Evolutionary conservation across 2,888 invertebrate species (phyloP), one percentile per base, ranked within the genome.

Genomic region (Dryomyza anilis): DNA sequence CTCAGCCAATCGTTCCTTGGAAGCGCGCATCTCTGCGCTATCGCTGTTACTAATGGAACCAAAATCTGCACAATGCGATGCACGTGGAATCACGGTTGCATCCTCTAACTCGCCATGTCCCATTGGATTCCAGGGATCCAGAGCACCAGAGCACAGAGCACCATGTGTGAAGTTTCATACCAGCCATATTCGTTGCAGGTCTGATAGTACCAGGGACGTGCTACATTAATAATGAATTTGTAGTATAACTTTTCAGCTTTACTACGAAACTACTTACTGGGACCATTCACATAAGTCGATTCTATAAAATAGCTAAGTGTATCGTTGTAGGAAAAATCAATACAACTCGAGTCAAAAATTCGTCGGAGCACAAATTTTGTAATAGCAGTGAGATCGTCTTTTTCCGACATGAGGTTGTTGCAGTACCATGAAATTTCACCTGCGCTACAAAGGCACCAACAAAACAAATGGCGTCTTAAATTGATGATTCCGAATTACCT

Each of bases 141-240:
- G 71, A 55, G 80, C 79, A 1, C 87, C 87, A 66, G 67, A 59
- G 63, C 83, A 83, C 12, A 77, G 39, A n/a, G n/a, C n/a, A n/a
- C n/a, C n/a, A n/a, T n/a, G n/a, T n/a, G n/a, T n/a, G 93, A 89
- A 2, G 91, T 89, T 84, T 93, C 93, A 82, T 88, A 94, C 86
- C 89, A 94, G 61, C 94, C 95, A 80, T 89, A 94, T 84, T 95
- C 94, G 59, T 89, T 90, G 80, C 95, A 95, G 0, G 92, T 93
- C 83, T 95, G 94, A 80, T 91, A 94, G 2, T 85, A 86, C 94
- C 94, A 94, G 53, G 89, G 87, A 0, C 92, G 88, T 79, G 86
- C 91, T 90, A n/a, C 8, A 58, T 19, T 6, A 33, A 3, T 6
- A 29, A 27, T 6, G n/a, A n/a, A n/a, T n/a, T n/a, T n/a, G n/a